phyloP scores from a whole-genome alignment of 2,888 invertebrate species.

The Epistrophe eligans region DNA sequence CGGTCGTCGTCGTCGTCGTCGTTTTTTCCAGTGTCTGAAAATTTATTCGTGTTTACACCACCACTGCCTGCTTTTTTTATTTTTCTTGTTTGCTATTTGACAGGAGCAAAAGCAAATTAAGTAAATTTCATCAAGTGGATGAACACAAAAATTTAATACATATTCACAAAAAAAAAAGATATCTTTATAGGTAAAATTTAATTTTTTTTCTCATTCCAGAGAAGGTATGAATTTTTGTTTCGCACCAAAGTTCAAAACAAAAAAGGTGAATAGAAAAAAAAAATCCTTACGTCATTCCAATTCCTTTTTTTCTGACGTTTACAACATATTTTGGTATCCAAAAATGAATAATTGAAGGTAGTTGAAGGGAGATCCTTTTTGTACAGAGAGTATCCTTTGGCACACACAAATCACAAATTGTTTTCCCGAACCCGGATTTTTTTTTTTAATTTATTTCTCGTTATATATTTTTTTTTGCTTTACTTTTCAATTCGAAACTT shows the following conservation, averaged over 20 bases:
- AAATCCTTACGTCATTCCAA: conserved; percentile 73
- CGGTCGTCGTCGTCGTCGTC: neutral
- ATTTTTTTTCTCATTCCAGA: neutral
- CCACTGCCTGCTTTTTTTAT: neutral
- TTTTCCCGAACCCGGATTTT: conserved; percentile 23
- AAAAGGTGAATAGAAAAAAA: neutral
- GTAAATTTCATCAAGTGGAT: conserved; percentile 39
- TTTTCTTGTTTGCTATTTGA: conserved; percentile 20
- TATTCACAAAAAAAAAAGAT: neutral
- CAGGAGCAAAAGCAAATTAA: conserved; percentile 32
- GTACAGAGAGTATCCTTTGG: conserved; percentile 55
- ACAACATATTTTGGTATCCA: conserved; percentile 70
- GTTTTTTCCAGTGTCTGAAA: conserved; percentile 49
- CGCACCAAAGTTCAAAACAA: neutral
- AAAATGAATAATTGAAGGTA: conserved; percentile 6
- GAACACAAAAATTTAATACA: conserved; percentile 21
- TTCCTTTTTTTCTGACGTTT: conserved; percentile 65
- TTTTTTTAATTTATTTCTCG: conserved; percentile 11
- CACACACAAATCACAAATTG: conserved; percentile 54
- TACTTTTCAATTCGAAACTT: conserved; percentile 24
- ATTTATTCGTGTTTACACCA: conserved; percentile 69
- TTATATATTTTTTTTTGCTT: conserved; percentile 2
- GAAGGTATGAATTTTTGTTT: conserved; percentile 5
- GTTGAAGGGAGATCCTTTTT: conserved; percentile 24
- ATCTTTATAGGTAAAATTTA: neutral